A percentile compares a stretch with the other conserved stretches of the same genome.
phyloP scores from a whole-genome alignment of 2,888 invertebrate genomes.

The Leptinotarsa juncta region DNA sequence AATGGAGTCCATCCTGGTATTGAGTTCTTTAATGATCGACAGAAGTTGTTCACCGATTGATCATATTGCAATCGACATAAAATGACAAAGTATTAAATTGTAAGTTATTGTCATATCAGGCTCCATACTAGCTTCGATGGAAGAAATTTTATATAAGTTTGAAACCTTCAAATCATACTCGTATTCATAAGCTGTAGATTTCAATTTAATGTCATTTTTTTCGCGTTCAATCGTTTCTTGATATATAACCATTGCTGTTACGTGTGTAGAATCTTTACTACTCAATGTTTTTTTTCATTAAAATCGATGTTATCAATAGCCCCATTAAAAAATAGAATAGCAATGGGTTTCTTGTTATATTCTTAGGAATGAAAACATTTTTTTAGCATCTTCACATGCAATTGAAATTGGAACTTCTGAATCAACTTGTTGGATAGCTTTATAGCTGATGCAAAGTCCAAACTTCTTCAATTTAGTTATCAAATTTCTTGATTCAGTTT shows the following conservation, averaged over 20 bases:
- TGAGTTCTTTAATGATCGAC: background rate
- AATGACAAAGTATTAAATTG: background rate
- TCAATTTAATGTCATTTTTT: background rate
- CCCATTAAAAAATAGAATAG: slow-evolving; percentile 24
- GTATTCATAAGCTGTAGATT: background rate
- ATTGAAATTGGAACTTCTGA: no score
- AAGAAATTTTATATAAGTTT: no score
- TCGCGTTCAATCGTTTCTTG: background rate
- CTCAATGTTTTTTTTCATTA: slow-evolving; percentile 28
- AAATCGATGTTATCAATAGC: slow-evolving; percentile 34
- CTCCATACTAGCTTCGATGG: no score
- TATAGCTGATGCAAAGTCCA: slow-evolving; percentile 59
- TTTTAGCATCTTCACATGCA: no score
- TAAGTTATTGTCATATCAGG: no score
- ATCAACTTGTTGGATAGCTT: no score
- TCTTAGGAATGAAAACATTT: no score
- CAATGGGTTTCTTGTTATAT: no score
- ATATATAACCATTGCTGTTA: slow-evolving; percentile 31
- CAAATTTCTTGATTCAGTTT: no score
- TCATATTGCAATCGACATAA: background rate
- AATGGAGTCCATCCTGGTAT: slow-evolving; percentile 20
- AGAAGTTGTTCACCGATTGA: background rate
- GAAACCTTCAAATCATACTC: background rate
- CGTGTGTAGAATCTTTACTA: slow-evolving; percentile 26
- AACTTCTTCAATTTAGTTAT: no score